Evolutionary conservation across 2,797 vertebrate genomes (phyloP).

Genomic region (Platyrinchus mystaceus): DNA sequence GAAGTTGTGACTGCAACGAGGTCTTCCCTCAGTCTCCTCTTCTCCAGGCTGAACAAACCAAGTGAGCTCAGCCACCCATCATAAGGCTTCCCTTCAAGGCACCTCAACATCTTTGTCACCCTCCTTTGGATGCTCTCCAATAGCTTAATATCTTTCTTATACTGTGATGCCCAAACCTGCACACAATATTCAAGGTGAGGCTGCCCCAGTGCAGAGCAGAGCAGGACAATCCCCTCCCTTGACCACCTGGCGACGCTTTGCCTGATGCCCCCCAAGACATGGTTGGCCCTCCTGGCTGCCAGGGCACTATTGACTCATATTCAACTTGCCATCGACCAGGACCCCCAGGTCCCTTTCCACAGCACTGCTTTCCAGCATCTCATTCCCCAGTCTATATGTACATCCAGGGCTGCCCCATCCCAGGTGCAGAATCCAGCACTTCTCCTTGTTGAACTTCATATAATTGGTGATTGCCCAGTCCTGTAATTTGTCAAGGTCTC

Average conservation of each 20-base stretch:
- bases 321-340: no score
- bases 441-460: not conserved
- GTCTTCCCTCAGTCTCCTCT: no score
- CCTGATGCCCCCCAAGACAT: no score
- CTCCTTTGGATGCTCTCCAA: not conserved
- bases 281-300: no score
- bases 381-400: not conserved
- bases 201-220: no score
- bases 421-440: not conserved
- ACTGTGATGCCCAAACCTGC: not conserved
- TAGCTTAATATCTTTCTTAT: not conserved
- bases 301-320: no score
- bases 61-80: not conserved
- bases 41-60: not conserved
- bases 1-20: no score
- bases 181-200: no score
- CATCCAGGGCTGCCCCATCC: not conserved
- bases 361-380: no score
- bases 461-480: not conserved
- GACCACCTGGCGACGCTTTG: no score
- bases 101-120: not conserved
- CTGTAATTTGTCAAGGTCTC: not conserved
- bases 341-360: no score
- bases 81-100: not conserved
- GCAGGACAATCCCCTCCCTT: no score